Base-by-base conservation (phyloP, 2,797 vertebrate species). In the Crypturellus tataupa region DNA sequence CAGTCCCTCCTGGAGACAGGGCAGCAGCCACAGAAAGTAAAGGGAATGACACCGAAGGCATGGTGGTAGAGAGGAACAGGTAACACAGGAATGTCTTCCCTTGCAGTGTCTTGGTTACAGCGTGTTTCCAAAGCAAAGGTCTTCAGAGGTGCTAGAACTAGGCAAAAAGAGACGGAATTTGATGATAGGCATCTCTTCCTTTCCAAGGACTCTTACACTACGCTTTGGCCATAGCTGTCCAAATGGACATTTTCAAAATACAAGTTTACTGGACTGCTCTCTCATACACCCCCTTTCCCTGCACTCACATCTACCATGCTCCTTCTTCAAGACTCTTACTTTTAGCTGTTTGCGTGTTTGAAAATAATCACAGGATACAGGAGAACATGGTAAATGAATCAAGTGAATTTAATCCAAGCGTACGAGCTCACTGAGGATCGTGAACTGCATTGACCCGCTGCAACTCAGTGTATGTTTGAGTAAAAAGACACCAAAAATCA, bases 11-110 rank as follows among this genome's bases (percentile, higher is more conserved):
- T 3, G 0, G 13, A 33, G 8, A 19, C 8, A 2, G 42, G 69
- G 31, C 5, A 63, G 46, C 19, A 84, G 67, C 21, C 13, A 6
- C 20, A 51, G 63, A 73, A 88, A 63, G 53, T 35, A 46, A 35
- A 87, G 18, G 21, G 55, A 79, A 63, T 0, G 1, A 12, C 44
- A 63, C 5, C 1, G 1, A 35, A 33, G 1, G 6, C 10, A 29
- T 29, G 24, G 24, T 5, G 8, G 14, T 17, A 29, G 8, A 55
- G 27, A 31, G 29, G 29, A 55, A 56, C 29, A n/a, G 1, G 7
- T 4, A 27, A 33, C 27, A 16, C 19, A 37, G 39, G 64, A 70
- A 56, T 42, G 60, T 83, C 69, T 69, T 47, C 53, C 65, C 76
- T 78, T 62, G 29, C 37, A 40, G 12, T 0, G 1, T 40, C n/a